Evolutionary conservation across 2,888 invertebrate genomes (phyloP).

Genomic region (Drosophila prolongata): DNA sequence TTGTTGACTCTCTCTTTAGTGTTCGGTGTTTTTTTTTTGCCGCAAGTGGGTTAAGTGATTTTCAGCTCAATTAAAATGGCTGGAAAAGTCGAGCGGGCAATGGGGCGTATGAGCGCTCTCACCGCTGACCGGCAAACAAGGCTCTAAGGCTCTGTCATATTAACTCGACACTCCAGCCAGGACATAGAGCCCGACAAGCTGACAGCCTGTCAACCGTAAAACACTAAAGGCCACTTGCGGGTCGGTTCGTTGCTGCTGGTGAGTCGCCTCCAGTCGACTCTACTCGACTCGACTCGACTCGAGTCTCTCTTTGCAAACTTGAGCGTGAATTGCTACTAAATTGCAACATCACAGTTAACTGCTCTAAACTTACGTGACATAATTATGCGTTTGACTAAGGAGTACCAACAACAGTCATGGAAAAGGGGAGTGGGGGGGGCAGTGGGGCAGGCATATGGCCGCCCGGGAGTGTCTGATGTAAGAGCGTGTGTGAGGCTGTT

Average conservation of each 20-base stretch:
- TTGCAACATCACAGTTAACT: slow-evolving; percentile 79
- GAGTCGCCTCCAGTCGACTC: slow-evolving; percentile 1
- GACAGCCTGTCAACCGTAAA: slow-evolving; percentile 56
- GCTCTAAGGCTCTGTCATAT: slow-evolving; percentile 62
- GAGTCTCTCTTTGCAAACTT: slow-evolving; percentile 53
- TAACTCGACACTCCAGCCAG: slow-evolving; percentile 55
- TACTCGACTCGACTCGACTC: slow-evolving; percentile 1
- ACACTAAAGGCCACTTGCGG: slow-evolving; percentile 57
- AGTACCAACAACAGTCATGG: slow-evolving; percentile 37
- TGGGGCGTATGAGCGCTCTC: slow-evolving; percentile 64
- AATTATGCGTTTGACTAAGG: slow-evolving; percentile 79
- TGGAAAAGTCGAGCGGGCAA: slow-evolving; percentile 44
- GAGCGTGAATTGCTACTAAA: slow-evolving; percentile 75
- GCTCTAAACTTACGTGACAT: slow-evolving; percentile 81
- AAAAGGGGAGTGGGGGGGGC: neutral
- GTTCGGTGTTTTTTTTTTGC: slow-evolving; percentile 20
- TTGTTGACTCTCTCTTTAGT: slow-evolving; percentile 7
- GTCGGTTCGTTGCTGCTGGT: slow-evolving; percentile 34
- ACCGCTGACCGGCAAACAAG: slow-evolving; percentile 59
- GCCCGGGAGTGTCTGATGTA: slow-evolving; percentile 32
- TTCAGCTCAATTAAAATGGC: slow-evolving; percentile 78
- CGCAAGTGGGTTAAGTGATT: slow-evolving; percentile 75
- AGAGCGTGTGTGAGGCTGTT: slow-evolving; percentile 53
- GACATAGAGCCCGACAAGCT: slow-evolving; percentile 48
- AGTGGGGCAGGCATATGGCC: slow-evolving; percentile 64